phyloP scores from a whole-genome alignment of 2,113 vertebrate genomes.

The Limnothrissa miodon region DNA sequence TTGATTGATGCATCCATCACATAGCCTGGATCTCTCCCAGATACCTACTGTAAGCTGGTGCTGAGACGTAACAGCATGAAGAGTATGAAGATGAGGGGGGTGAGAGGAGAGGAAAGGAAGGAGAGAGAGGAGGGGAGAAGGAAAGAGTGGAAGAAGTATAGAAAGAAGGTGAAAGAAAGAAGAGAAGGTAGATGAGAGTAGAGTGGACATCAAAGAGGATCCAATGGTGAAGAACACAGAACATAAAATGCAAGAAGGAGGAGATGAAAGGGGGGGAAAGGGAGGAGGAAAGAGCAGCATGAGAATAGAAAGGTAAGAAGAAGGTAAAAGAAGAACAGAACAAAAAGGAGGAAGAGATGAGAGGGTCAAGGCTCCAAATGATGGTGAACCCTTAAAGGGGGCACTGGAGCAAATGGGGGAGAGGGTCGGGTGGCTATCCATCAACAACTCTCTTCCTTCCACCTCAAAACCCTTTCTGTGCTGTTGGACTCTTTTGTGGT shows the following conservation, averaged over 20 bases:
- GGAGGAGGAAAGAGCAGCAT: not conserved
- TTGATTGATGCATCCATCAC: conserved; percentile 43
- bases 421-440: too few relatives aligned
- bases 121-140: not conserved
- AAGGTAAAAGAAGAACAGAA: too few relatives aligned
- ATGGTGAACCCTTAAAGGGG: not conserved
- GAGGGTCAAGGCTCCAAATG: not conserved
- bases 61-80: not conserved
- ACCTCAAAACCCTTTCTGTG: too few relatives aligned
- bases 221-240: not conserved
- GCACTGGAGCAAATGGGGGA: not conserved
- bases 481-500: too few relatives aligned
- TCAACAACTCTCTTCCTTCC: too few relatives aligned
- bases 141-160: conserved; percentile 5
- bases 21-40: conserved; percentile 48
- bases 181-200: not conserved
- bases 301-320: too few relatives aligned
- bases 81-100: conserved; percentile 20
- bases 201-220: not conserved
- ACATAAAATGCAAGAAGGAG: too few relatives aligned
- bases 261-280: not conserved
- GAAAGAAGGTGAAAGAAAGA: too few relatives aligned
- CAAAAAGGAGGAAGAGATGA: not conserved
- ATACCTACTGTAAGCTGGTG: conserved; percentile 38
- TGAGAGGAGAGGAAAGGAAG: not conserved